Evolutionary conservation across 1,140 invertebrate genomes (phyloP), one percentile per base, ranked within the genome.

Genomic region (Temnothorax longispinosus): DNA sequence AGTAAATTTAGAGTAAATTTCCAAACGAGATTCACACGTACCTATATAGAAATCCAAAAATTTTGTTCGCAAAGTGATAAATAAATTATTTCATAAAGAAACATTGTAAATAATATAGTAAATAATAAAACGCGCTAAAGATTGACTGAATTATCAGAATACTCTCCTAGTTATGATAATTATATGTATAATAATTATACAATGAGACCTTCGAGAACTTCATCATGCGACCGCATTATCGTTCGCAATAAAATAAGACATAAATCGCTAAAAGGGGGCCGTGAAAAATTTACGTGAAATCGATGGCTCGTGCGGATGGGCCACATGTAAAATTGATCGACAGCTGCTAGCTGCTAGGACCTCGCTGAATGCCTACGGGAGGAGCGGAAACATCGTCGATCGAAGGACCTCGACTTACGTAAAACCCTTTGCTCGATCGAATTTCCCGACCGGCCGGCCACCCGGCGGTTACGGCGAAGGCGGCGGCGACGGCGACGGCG

Each of bases 351-450:
- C 21, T 58, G 27, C 18, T 32, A 1, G 47, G 21, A 27, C 7
- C 15, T 10, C 8, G 13, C 18, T 56, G 35, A 15, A 56, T 18
- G n/a, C 0, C 44, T 21, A 18, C 32, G 4, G 35, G 41, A 58
- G 41, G 52, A 82, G 44, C 64, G 64, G 13, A 18, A 76, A 62
- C 58, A 38, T 50, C 35, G 50, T 50, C 85, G 77, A 88, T 86
- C 71, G 76, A 90, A 90, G 89, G 81, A 90, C 69, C 60, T 77
- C 86, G 88, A 81, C 87, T 90, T 89, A 90, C 85, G 87, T 90
- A 88, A 93, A 90, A 88, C 86, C 87, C 87, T 93, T 91, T 85
- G 85, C 81, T 89, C 87, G 90, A 93, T 93, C 91, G 88, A 93
- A 93, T 92, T 93, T 93, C 87, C 84, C 85, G 85, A 64, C 87